Evolutionary conservation across 2,888 invertebrate genomes (phyloP), one percentile per base, ranked within the genome.

Genomic region (Eumerus sabulonum): DNA sequence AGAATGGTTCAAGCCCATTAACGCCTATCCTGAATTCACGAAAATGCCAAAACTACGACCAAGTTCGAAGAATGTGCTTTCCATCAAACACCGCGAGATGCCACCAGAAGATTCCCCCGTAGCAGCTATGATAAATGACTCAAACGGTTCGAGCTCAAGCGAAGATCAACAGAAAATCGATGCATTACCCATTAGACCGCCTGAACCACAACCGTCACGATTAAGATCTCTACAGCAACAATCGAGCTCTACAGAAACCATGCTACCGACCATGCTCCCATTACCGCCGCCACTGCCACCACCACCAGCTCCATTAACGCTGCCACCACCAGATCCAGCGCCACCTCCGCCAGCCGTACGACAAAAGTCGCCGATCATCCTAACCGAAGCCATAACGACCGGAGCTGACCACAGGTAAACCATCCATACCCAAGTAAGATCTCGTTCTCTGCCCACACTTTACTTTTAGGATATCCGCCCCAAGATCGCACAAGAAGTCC

Each of bases 401-500:
- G 89, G 89, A 45, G 86, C 88, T 0, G 87, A 88, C 27, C 87
- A 85, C 72, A 87, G 89, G 89, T 88, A 72, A 81, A 57, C 35
- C 12, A 2, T 40, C n/a, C n/a, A n/a, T n/a, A n/a, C n/a, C n/a
- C n/a, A n/a, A n/a, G n/a, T n/a, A n/a, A n/a, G n/a, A n/a, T n/a
- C n/a, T n/a, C n/a, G n/a, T n/a, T n/a, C n/a, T n/a, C n/a, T n/a
- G n/a, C n/a, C n/a, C n/a, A n/a, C n/a, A n/a, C 40, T 40, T 40
- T 40, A 11, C 56, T 68, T 14, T 45, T 51, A 88, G 88, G 71
- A 86, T 88, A 27, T 86, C 86, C 7, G 86, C 87, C 50, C 83
- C 87, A 1, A 91, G 93, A 73, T 89, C 91, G 70, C 93, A 93
- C 84, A 91, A 92, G 67, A 92, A 93, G 85, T 90, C 92, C 7